Conservation (phyloP, 2,888 invertebrate genomes). For the Drosophila barbarae region DNA sequence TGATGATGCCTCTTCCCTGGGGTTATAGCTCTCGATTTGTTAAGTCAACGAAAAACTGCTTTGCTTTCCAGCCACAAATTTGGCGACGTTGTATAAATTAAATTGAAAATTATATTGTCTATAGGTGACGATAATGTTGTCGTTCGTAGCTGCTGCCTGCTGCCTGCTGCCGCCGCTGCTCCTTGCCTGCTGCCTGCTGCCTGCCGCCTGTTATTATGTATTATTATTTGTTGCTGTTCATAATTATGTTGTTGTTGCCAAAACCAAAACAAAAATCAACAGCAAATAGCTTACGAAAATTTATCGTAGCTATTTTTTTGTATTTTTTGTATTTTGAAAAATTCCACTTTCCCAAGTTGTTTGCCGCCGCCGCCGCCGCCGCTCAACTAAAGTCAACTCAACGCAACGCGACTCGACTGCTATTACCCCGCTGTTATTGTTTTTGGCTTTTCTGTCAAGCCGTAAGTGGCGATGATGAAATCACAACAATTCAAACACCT, state of each 20-base stretch:
- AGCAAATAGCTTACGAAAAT: slow-evolving; percentile 32
- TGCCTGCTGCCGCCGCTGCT: background rate
- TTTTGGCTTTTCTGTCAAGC: slow-evolving; percentile 69
- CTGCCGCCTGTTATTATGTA: slow-evolving; percentile 45
- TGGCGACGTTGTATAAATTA: slow-evolving; percentile 56
- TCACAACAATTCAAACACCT: slow-evolving; percentile 75
- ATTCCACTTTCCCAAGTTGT: slow-evolving; percentile 68
- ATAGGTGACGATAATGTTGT: slow-evolving; percentile 74
- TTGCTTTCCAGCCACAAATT: background rate
- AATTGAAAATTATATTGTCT: slow-evolving; percentile 71
- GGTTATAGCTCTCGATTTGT: slow-evolving; percentile 7
- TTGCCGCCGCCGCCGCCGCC: slow-evolving; percentile 14
- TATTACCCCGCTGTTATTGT: slow-evolving; percentile 36
- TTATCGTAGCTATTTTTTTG: slow-evolving; percentile 32
- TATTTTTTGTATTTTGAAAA: slow-evolving; percentile 50
- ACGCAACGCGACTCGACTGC: slow-evolving; percentile 1
- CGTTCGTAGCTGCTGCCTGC: slow-evolving; percentile 27
- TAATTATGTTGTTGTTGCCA: slow-evolving; percentile 69
- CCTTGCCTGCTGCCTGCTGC: slow-evolving; percentile 5
- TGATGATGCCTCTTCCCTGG: background rate
- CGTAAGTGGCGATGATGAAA: slow-evolving; percentile 73
- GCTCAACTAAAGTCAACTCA: background rate
- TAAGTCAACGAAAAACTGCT: background rate
- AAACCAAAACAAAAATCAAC: slow-evolving; percentile 24
- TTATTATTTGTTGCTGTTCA: slow-evolving; percentile 46